Conservation (phyloP, 2,797 vertebrate species). For the Amblyopsis hoosieri region DNA sequence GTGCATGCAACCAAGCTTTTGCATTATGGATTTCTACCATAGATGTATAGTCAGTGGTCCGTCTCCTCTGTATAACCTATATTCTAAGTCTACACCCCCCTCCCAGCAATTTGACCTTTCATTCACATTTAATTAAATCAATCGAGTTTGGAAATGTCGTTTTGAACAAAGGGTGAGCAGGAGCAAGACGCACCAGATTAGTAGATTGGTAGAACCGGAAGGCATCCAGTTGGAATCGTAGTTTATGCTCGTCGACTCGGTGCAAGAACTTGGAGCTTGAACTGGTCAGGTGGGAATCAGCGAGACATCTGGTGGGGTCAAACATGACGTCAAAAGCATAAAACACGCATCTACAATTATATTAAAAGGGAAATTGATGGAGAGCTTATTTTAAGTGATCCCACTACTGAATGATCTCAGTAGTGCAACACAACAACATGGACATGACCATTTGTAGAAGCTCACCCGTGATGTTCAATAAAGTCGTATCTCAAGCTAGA, state of each 20-base stretch:
- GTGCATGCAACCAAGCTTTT: no score
- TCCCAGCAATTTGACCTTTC: no score
- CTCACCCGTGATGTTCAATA: conserved; percentile 68
- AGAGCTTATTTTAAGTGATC: not conserved
- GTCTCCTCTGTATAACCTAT: no score
- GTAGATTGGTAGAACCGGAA: conserved; percentile 62
- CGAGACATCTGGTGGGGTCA: conserved; percentile 60
- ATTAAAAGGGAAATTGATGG: not conserved
- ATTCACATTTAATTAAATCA: not conserved
- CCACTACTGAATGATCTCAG: no score
- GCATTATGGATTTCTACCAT: not conserved
- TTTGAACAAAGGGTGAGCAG: no score
- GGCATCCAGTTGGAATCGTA: conserved; percentile 67
- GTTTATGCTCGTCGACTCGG: conserved; percentile 50
- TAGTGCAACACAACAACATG: not conserved
- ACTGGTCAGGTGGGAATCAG: conserved; percentile 59
- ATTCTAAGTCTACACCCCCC: no score
- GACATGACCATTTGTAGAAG: not conserved
- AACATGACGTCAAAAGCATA: not conserved
- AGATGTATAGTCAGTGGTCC: no score
- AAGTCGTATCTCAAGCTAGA: conserved; percentile 62
- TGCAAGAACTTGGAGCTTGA: conserved; percentile 65
- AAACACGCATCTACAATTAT: not conserved
- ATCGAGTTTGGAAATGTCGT: not conserved
- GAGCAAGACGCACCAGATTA: conserved; percentile 49